Conservation (phyloP, 2,888 invertebrate species). For the Xiphydria camelus region DNA sequence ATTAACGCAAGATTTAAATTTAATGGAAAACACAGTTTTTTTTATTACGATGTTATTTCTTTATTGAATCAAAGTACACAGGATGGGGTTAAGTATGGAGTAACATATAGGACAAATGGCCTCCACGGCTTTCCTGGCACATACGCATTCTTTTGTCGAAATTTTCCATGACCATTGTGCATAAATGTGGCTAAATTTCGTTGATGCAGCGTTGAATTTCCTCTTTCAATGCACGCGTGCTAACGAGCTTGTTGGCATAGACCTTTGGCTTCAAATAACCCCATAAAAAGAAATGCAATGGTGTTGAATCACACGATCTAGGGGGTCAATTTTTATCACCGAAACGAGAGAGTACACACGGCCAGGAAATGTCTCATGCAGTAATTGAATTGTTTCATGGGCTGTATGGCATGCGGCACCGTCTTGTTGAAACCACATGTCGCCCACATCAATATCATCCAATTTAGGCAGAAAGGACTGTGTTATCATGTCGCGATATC, state of each 20-base stretch:
- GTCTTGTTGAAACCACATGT: slow-evolving; percentile 12
- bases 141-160: slow-evolving; percentile 22
- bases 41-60: slow-evolving; percentile 6
- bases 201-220: slow-evolving; percentile 25
- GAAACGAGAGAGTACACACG: slow-evolving; percentile 5
- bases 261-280: slow-evolving; percentile 18
- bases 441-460: slow-evolving; percentile 20
- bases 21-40: slow-evolving; percentile 9
- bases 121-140: slow-evolving; percentile 25
- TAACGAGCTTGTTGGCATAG: slow-evolving; percentile 25
- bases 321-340: slow-evolving; percentile 10
- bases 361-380: slow-evolving; percentile 7
- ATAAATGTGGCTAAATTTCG: slow-evolving; percentile 32
- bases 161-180: slow-evolving; percentile 30
- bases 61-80: slow-evolving; percentile 7
- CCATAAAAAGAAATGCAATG: slow-evolving; percentile 12
- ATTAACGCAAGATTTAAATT: slow-evolving; percentile 7
- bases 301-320: slow-evolving; percentile 4
- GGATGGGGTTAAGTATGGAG: slow-evolving; percentile 14
- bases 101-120: slow-evolving; percentile 20
- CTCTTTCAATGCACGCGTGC: slow-evolving; percentile 22
- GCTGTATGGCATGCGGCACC: slow-evolving; percentile 13
- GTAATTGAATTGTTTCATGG: slow-evolving; percentile 9
- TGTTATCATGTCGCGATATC: slow-evolving; percentile 32
- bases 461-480: slow-evolving; percentile 22